A percentile compares a stretch with the other conserved stretches of the same genome.
These are phyloP conservation scores for Pituophis catenifer DNA, from an alignment of 2,113 vertebrate species.

Conservation along the genomic window DNA sequence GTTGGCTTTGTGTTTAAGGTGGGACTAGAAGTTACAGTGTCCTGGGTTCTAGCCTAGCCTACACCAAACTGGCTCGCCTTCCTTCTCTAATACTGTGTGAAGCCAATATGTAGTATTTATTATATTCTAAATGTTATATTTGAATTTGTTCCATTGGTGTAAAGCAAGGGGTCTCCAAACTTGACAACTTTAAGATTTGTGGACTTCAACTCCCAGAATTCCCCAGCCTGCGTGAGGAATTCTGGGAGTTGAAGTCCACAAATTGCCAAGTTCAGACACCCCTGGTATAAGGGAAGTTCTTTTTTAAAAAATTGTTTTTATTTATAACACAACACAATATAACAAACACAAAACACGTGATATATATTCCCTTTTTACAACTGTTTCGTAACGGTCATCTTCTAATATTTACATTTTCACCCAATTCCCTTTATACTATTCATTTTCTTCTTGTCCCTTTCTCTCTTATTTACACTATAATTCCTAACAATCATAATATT, in stretches of 20 bases:
- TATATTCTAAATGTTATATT: background rate
- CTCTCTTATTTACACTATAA: too few species aligned
- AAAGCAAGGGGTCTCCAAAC: background rate
- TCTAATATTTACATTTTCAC: too few species aligned
- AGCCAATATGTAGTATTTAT: background rate
- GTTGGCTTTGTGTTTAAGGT: background rate
- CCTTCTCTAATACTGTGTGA: background rate
- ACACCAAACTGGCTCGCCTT: background rate
- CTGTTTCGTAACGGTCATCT: too few species aligned
- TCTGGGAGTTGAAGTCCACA: background rate
- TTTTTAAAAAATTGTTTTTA: too few species aligned
- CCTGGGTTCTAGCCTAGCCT: background rate
- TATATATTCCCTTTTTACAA: too few species aligned
- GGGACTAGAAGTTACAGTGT: background rate
- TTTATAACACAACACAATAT: too few species aligned
- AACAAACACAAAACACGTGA: too few species aligned
- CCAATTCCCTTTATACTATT: too few species aligned
- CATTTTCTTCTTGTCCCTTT: too few species aligned
- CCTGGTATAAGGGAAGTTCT: background rate
- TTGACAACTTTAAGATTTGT: background rate
- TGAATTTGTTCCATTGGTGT: background rate
- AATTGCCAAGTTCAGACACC: background rate
- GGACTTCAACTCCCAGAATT: background rate
- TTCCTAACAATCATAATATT: too few species aligned
- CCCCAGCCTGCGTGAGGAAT: background rate